Percentiles rank a stretch among this genome's conserved stretches.
phyloP scores from a whole-genome alignment of 1,140 invertebrate species.

The Reticulitermes speratus region DNA sequence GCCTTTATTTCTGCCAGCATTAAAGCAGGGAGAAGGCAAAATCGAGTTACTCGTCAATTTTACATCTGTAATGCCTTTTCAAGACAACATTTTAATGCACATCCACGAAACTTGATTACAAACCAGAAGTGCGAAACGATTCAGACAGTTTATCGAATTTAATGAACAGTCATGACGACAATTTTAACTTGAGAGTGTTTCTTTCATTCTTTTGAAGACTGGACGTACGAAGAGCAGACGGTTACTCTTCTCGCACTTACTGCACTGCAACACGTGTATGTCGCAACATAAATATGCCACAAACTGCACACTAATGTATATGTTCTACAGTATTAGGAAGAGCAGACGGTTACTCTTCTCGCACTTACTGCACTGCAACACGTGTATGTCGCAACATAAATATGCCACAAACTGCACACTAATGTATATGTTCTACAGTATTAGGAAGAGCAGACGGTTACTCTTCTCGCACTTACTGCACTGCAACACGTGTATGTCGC shows the following conservation, averaged over 20 bases:
- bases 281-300: not conserved
- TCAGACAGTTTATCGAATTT: not conserved
- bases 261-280: not conserved
- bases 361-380: not conserved
- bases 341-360: not conserved
- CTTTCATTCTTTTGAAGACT: not conserved
- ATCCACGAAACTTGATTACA: not conserved
- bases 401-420: not conserved
- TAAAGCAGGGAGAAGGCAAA: too few relatives aligned
- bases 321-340: not conserved
- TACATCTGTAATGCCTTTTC: too few relatives aligned
- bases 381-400: not conserved
- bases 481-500: not conserved
- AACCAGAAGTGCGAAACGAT: not conserved
- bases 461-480: not conserved
- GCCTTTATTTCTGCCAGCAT: too few relatives aligned
- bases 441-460: not conserved
- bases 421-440: not conserved
- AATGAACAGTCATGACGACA: not conserved
- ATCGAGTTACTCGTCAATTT: too few relatives aligned
- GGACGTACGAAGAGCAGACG: not conserved
- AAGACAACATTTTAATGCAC: too few relatives aligned
- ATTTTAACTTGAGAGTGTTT: not conserved
- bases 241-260: not conserved
- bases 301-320: not conserved